A percentile compares a stretch with the other conserved stretches of the same genome.
phyloP scores from a whole-genome alignment of 2,888 invertebrate genomes.

The Branchipolynoe longqiensis region DNA sequence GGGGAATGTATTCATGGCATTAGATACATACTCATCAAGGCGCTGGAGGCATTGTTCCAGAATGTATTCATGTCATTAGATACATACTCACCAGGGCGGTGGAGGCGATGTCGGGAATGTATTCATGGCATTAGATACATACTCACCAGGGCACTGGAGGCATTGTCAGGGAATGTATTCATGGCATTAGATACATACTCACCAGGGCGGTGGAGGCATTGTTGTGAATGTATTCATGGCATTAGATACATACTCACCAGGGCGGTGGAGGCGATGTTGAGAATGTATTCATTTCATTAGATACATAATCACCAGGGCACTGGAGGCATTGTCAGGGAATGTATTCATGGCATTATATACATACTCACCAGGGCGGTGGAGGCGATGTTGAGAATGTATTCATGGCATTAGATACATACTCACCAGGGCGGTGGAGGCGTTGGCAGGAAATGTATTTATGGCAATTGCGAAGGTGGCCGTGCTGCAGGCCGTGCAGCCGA shows the following conservation, averaged over 20 bases:
- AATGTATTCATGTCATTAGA: neutral
- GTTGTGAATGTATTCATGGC: neutral
- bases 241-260: conserved; percentile 1
- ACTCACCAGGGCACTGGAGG: no score
- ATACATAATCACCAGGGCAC: neutral
- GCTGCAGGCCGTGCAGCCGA: conserved; percentile 90
- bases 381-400: neutral
- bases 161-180: no score
- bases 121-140: no score
- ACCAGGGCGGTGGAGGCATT: no score
- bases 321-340: neutral
- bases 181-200: no score
- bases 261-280: conserved; percentile 84
- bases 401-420: neutral
- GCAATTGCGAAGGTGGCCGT: conserved; percentile 91
- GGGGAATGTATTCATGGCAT: no score
- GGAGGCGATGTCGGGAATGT: no score
- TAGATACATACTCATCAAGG: no score
- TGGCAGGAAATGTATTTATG: conserved; percentile 92
- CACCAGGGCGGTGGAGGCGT: conserved; percentile 86
- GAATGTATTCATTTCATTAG: neutral
- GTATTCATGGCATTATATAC: neutral
- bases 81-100: no score
- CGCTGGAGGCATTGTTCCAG: no score
- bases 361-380: neutral